These are phyloP conservation scores for Microtus richardsoni DNA, from an alignment of 2,113 vertebrate species.

Conservation along the genomic window DNA sequence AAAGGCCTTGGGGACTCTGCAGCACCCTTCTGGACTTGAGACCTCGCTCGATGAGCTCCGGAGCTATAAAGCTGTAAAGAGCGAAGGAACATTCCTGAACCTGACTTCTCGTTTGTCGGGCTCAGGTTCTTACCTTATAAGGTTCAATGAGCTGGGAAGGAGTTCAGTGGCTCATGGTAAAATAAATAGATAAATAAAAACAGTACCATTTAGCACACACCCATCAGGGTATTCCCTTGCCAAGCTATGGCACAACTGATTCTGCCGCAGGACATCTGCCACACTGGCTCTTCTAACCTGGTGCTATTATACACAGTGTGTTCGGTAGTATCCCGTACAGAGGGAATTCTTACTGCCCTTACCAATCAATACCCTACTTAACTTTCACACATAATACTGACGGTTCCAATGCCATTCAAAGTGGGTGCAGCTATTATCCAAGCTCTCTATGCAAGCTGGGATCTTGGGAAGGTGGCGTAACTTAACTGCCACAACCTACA, in stretches of 20 bases:
- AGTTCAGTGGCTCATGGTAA: background rate
- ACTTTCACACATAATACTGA: background rate
- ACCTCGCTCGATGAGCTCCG: background rate
- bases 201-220: background rate
- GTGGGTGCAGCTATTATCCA: background rate
- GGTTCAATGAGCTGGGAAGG: background rate
- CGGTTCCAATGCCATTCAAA: background rate
- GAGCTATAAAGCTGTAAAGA: conserved; percentile 6
- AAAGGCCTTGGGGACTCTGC: background rate
- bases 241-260: background rate
- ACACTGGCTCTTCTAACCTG: background rate
- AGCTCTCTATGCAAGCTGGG: background rate
- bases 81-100: background rate
- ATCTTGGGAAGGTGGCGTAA: background rate
- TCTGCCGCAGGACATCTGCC: background rate
- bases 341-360: background rate
- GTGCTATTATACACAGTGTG: background rate
- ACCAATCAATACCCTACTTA: background rate
- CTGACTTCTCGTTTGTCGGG: background rate
- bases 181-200: background rate
- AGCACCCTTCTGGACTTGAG: background rate
- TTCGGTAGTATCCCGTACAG: background rate
- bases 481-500: background rate
- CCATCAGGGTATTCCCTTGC: background rate
- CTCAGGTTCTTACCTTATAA: background rate